Percentiles rank a stretch among this genome's conserved stretches.
These are phyloP conservation scores for Catocala nupta DNA, from an alignment of 2,888 invertebrate genomes.

Conservation along the genomic window DNA sequence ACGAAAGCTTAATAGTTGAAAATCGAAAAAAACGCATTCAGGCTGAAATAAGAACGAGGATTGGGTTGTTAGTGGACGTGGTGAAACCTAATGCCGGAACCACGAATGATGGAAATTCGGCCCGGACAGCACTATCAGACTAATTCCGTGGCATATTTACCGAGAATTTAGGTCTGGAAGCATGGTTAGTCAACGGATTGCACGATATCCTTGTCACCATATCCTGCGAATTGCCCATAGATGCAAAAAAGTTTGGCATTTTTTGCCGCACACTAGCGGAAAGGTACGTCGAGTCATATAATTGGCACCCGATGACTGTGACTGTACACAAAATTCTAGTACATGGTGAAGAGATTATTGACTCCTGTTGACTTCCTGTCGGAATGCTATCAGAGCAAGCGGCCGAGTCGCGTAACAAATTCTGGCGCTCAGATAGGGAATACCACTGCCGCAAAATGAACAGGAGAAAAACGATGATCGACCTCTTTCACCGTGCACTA, in stretches of 20 bases:
- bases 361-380: background rate
- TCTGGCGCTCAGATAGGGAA: too few relatives aligned
- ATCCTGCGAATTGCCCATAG: background rate
- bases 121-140: too few relatives aligned
- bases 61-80: constrained; percentile 9
- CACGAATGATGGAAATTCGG: too few relatives aligned
- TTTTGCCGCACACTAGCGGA: constrained; percentile 1
- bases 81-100: too few relatives aligned
- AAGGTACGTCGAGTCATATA: constrained; percentile 4
- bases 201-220: background rate
- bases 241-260: constrained; percentile 2
- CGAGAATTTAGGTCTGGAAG: too few relatives aligned
- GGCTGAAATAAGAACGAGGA: background rate
- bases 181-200: too few relatives aligned
- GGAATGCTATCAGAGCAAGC: constrained; percentile 13
- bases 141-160: too few relatives aligned
- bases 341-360: constrained; percentile 4
- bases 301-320: constrained; percentile 11
- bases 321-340: constrained; percentile 14
- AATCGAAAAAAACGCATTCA: constrained; percentile 11
- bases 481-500: too few relatives aligned
- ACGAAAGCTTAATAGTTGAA: background rate
- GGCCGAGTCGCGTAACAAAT: too few relatives aligned
- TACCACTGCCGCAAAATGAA: too few relatives aligned
- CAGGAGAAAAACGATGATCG: too few relatives aligned